phyloP scores from a whole-genome alignment of 1,140 invertebrate genomes.

The Euwallacea similis region DNA sequence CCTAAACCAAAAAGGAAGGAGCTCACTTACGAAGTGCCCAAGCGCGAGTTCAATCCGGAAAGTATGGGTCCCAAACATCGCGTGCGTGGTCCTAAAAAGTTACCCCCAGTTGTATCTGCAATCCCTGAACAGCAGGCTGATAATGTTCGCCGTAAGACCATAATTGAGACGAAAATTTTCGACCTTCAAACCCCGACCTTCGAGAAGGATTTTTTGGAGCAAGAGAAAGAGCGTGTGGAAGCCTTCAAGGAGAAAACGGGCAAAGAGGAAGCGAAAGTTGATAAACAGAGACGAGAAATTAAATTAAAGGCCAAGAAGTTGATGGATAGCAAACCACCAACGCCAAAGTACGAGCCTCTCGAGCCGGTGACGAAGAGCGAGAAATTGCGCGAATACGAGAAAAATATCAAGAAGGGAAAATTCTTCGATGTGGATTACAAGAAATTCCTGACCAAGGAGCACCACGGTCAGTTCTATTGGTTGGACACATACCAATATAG shows the following conservation, averaged over 20 bases:
- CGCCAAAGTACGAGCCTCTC: conserved; percentile 46
- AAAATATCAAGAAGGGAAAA: conserved; percentile 49
- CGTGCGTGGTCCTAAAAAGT: conserved; percentile 42
- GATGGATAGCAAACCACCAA: conserved; percentile 37
- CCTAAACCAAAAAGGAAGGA: conserved; percentile 46
- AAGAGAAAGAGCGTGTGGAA: conserved; percentile 50
- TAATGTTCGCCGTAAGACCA: conserved; percentile 1
- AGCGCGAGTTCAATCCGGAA: conserved; percentile 42
- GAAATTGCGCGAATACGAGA: conserved; percentile 48
- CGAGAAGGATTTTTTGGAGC: conserved; percentile 48
- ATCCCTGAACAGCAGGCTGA: neutral
- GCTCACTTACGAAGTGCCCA: conserved; percentile 50
- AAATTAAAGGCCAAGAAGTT: conserved; percentile 45
- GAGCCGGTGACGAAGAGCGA: conserved; percentile 51
- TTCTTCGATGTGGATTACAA: conserved; percentile 52
- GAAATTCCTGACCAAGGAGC: conserved; percentile 47
- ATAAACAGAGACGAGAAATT: conserved; percentile 48
- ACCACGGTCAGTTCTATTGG: conserved; percentile 45
- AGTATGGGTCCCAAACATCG: conserved; percentile 48
- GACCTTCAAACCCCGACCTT: conserved; percentile 46
- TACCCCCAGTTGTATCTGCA: conserved; percentile 9
- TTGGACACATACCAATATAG: conserved; percentile 46
- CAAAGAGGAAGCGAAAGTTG: conserved; percentile 46
- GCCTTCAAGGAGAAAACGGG: conserved; percentile 48
- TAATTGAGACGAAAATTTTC: conserved; percentile 37